Evolutionary conservation across 1,140 invertebrate genomes (phyloP).

Genomic region (Lutraria rhynchaena): DNA sequence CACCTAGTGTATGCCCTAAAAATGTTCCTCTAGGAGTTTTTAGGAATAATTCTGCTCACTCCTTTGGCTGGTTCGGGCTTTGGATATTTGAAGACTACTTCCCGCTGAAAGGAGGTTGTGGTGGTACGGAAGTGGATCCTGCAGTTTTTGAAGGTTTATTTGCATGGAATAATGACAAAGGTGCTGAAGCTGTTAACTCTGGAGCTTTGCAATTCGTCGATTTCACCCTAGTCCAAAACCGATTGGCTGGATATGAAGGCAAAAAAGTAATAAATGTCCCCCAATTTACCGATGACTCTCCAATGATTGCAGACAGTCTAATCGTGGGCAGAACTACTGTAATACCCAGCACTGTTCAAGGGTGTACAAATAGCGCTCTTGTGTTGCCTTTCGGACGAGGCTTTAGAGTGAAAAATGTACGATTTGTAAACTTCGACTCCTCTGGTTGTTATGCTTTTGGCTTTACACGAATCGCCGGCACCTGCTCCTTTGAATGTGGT

Average conservation of each 20-base stretch:
- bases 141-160: constrained; percentile 68
- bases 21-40: constrained; percentile 72
- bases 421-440: constrained; percentile 72
- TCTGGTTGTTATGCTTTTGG: constrained; percentile 51
- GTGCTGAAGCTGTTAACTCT: constrained; percentile 75
- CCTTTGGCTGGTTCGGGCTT: constrained; percentile 78
- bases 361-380: constrained; percentile 63
- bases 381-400: constrained; percentile 69
- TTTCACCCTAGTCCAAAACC: constrained; percentile 76
- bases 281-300: constrained; percentile 23
- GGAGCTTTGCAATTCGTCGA: constrained; percentile 76
- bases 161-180: constrained; percentile 80
- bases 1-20: constrained; percentile 67
- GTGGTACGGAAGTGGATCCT: constrained; percentile 31
- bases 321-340: constrained; percentile 68
- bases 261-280: constrained; percentile 64
- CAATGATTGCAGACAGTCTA: constrained; percentile 62
- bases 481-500: constrained; percentile 62
- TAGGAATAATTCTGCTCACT: constrained; percentile 78
- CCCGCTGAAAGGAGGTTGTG: constrained; percentile 67
- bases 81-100: constrained; percentile 77
- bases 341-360: background rate
- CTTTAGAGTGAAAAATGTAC: constrained; percentile 60
- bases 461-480: constrained; percentile 63
- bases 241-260: constrained; percentile 72